Evolutionary conservation across 2,888 invertebrate species (phyloP), one percentile per base, ranked within the genome.

Genomic region (Macrophya alboannulata): DNA sequence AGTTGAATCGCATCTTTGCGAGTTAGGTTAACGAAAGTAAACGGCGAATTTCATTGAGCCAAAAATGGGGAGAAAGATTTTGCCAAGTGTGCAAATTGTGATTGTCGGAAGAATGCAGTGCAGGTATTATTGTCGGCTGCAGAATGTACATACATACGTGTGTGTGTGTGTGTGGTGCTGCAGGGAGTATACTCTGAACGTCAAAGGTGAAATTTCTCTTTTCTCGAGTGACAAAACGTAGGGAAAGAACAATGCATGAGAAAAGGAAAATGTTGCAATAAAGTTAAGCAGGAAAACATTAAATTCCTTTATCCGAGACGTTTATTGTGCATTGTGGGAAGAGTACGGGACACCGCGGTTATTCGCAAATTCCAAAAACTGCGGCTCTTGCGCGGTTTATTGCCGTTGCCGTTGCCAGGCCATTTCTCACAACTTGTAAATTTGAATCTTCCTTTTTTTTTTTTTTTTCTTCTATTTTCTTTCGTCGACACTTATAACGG

Each of bases 191-290:
- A 74, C 9, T 43, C 21, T n/a, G 21, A 43, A 45, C 74, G 77
- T 77, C 77, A 77, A 55, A 77, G 77, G 77, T 77, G 77, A 77
- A 77, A 77, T 77, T 77, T 77, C 77, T 77, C 77, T 77, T 77
- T 77, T 77, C 77, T 51, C 77, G 17, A 77, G 37, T 77, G 77
- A 77, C 77, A 77, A 77, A 77, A 55, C 55, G 55, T 45, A n/a
- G 45, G 45, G 12, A 55, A 77, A n/a, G 48, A 51, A 77, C 77
- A 55, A 55, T 51, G 77, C 43, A 77, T 55, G 55, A 31, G 55
- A 55, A 77, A 55, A 77, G 55, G 37, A 77, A 77, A 77, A 77
- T 77, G 51, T 55, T 25, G 77, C 77, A 77, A 55, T 8, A 31
- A 74, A 74, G 72, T 68, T 68, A 37, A 74, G 72, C 12, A n/a